Evolutionary conservation across 2,113 vertebrate genomes (phyloP).

Genomic region (Hemichromis elongatus): DNA sequence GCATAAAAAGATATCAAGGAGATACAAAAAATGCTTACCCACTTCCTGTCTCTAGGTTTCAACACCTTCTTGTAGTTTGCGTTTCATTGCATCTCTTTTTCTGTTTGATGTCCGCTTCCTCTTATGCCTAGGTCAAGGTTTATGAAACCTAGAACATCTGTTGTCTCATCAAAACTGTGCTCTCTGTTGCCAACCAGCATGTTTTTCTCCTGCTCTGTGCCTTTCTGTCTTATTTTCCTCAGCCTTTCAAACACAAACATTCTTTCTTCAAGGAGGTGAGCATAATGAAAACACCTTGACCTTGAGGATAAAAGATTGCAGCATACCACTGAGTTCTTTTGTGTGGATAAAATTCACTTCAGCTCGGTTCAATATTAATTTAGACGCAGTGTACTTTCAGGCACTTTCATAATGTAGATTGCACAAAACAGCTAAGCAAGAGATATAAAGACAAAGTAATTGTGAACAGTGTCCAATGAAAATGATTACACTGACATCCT

Average conservation of each 20-base stretch:
- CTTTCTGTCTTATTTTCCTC: constrained; percentile 3
- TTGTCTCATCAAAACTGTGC: constrained; percentile 23
- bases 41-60: neutral
- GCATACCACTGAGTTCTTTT: neutral
- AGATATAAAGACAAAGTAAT: neutral
- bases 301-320: constrained; percentile 49
- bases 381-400: neutral
- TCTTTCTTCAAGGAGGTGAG: neutral
- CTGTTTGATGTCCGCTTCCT: neutral
- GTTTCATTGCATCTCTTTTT: neutral
- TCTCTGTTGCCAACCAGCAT: neutral
- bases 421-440: neutral
- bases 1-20: neutral
- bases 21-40: constrained; percentile 17
- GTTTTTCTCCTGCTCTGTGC: neutral
- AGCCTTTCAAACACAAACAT: constrained; percentile 23
- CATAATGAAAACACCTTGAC: constrained; percentile 42
- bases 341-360: constrained; percentile 11
- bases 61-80: neutral
- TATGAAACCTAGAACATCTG: constrained; percentile 35
- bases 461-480: neutral
- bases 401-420: neutral
- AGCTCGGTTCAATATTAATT: neutral
- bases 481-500: neutral
- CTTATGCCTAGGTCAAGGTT: constrained; percentile 39